These are phyloP conservation scores for Nephrocerus scutellatus DNA, from an alignment of 2,888 invertebrate genomes.

Conservation along the genomic window DNA sequence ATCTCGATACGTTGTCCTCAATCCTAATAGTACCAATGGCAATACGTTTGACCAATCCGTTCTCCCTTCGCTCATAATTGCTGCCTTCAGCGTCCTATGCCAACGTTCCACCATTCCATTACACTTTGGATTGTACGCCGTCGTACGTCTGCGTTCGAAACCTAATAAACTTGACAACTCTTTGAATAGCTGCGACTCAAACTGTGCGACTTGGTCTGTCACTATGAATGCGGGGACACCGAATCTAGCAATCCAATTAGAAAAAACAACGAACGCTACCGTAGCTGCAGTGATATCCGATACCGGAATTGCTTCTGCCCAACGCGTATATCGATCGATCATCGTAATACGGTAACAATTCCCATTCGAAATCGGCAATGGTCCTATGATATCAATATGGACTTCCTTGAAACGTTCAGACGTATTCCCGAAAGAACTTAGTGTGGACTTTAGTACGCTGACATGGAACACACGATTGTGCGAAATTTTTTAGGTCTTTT, in stretches of 20 bases:
- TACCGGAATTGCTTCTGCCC: constrained; percentile 8
- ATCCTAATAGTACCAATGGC: no score
- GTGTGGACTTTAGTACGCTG: constrained; percentile 4
- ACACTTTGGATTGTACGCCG: constrained; percentile 13
- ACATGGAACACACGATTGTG: constrained; percentile 2
- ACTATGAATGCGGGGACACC: constrained; percentile 3
- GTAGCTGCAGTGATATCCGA: constrained; percentile 2
- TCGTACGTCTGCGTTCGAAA: constrained; percentile 3
- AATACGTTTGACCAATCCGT: not conserved
- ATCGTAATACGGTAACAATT: constrained; percentile 4
- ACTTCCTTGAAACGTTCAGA: constrained; percentile 8
- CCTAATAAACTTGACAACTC: constrained; percentile 7
- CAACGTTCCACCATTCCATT: constrained; percentile 11
- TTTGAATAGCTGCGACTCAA: constrained; percentile 3
- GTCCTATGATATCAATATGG: constrained; percentile 6
- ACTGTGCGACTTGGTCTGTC: constrained; percentile 12
- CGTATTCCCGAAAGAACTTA: not conserved
- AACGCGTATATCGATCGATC: constrained; percentile 9
- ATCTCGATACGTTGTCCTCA: no score
- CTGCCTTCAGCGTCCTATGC: constrained; percentile 10
- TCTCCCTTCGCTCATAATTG: not conserved
- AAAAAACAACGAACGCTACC: constrained; percentile 2
- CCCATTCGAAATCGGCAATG: not conserved
- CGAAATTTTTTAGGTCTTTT: not conserved
- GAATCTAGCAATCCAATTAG: constrained; percentile 5